Conservation (phyloP, 2,888 invertebrate genomes). For the Colostygia pectinataria region DNA sequence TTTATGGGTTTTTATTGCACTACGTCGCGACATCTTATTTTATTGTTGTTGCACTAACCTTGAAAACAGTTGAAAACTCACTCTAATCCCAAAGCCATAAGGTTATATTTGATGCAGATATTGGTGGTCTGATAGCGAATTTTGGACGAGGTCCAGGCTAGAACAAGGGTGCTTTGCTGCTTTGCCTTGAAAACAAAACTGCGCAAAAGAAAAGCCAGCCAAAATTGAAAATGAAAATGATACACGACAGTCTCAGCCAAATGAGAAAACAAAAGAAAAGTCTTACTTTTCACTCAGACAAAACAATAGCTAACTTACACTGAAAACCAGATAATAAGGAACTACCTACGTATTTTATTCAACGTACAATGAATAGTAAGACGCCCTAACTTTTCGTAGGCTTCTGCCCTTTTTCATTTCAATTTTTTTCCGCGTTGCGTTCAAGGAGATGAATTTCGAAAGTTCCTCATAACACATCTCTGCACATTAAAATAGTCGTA, state of each 20-base stretch:
- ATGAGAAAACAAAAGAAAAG: slow-evolving; percentile 9
- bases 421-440: no score
- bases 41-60: slow-evolving; percentile 11
- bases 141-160: slow-evolving; percentile 56
- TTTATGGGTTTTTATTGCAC: slow-evolving; percentile 53
- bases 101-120: slow-evolving; percentile 5
- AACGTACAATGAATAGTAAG: no score
- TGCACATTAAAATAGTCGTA: no score
- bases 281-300: background rate
- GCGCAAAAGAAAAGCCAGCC: slow-evolving; percentile 13
- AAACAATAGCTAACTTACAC: no score
- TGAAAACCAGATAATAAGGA: no score
- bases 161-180: slow-evolving; percentile 51
- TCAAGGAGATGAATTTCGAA: no score
- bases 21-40: slow-evolving; percentile 42
- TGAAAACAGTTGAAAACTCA: slow-evolving; percentile 18
- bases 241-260: slow-evolving; percentile 15
- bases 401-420: no score
- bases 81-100: slow-evolving; percentile 22
- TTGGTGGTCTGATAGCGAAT: slow-evolving; percentile 41
- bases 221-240: slow-evolving; percentile 19
- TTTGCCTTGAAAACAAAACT: slow-evolving; percentile 49
- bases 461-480: no score
- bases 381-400: no score
- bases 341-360: no score